These are phyloP conservation scores for Drosophila mettleri DNA, from an alignment of 2,888 invertebrate genomes.

Conservation along the genomic window DNA sequence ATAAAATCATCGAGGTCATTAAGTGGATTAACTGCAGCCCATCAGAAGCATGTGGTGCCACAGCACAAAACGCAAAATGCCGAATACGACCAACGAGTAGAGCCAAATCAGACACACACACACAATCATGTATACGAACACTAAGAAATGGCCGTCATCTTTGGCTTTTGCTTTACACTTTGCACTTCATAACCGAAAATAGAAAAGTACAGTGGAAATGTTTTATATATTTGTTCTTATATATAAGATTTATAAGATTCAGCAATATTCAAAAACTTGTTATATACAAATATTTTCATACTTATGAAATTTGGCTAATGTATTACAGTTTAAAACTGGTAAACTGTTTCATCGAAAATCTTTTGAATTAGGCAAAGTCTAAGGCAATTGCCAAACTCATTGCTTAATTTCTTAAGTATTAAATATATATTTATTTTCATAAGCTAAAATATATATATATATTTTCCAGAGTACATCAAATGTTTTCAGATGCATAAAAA, in stretches of 20 bases:
- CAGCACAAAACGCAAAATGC: conserved; percentile 69
- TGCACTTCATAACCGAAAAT: conserved; percentile 80
- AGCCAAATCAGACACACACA: conserved; percentile 17
- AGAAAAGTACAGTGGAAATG: conserved; percentile 32
- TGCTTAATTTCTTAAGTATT: too few relatives aligned
- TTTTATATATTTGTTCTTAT: too few relatives aligned
- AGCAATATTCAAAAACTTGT: too few relatives aligned
- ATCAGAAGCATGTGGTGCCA: conserved; percentile 83
- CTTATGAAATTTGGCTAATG: too few relatives aligned
- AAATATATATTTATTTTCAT: not conserved
- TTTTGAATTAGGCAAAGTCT: too few relatives aligned
- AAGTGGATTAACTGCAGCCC: conserved; percentile 85
- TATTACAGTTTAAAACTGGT: too few relatives aligned
- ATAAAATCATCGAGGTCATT: conserved; percentile 85
- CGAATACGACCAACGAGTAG: conserved; percentile 61
- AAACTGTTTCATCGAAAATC: too few relatives aligned
- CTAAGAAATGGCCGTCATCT: conserved; percentile 59
- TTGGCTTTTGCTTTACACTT: conserved; percentile 74
- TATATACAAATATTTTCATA: too few relatives aligned
- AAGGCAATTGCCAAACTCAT: too few relatives aligned
- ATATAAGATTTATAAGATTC: too few relatives aligned
- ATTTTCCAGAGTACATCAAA: not conserved
- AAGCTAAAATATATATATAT: not conserved
- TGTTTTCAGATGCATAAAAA: not conserved
- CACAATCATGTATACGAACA: conserved; percentile 10